Percentiles rank a stretch among this genome's conserved stretches.
Conservation (phyloP, 2,113 vertebrate genomes). For the Vulpes lagopus region DNA sequence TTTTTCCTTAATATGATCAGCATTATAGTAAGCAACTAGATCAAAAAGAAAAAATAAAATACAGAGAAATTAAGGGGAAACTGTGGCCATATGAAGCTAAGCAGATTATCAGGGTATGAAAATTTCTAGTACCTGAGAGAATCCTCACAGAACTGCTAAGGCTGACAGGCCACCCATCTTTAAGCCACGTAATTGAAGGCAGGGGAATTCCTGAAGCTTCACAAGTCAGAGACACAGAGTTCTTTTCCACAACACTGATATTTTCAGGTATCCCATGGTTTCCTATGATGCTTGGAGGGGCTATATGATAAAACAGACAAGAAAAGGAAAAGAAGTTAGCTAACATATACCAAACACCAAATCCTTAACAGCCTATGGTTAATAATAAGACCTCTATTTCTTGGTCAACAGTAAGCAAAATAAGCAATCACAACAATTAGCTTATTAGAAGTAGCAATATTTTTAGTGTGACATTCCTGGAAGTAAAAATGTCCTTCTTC, state of each 20-base stretch:
- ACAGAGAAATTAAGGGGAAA: constrained; percentile 36
- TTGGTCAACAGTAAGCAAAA: constrained; percentile 7
- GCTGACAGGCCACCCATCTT: constrained; percentile 91
- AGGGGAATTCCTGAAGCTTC: constrained; percentile 96
- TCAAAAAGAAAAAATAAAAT: constrained; percentile 33
- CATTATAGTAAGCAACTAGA: background rate
- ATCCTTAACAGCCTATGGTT: background rate
- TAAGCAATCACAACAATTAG: background rate
- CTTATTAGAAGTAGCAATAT: background rate
- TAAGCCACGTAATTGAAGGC: constrained; percentile 94
- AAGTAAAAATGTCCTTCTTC: background rate
- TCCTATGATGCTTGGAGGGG: constrained; percentile 93
- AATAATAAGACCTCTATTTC: background rate
- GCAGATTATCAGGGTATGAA: background rate
- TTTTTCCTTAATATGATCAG: background rate
- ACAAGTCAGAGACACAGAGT: constrained; percentile 93
- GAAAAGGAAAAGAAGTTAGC: background rate
- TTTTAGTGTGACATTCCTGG: background rate
- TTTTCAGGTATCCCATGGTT: constrained; percentile 90
- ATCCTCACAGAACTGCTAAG: constrained; percentile 88
- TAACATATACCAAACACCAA: background rate
- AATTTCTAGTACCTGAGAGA: constrained; percentile 91
- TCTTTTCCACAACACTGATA: constrained; percentile 94
- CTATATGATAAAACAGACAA: constrained; percentile 82
- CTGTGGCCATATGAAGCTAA: background rate